Percentiles rank a stretch among this genome's conserved stretches.
These are phyloP conservation scores for Cydia fagiglandana DNA, from an alignment of 1,140 invertebrate species.

Conservation along the genomic window DNA sequence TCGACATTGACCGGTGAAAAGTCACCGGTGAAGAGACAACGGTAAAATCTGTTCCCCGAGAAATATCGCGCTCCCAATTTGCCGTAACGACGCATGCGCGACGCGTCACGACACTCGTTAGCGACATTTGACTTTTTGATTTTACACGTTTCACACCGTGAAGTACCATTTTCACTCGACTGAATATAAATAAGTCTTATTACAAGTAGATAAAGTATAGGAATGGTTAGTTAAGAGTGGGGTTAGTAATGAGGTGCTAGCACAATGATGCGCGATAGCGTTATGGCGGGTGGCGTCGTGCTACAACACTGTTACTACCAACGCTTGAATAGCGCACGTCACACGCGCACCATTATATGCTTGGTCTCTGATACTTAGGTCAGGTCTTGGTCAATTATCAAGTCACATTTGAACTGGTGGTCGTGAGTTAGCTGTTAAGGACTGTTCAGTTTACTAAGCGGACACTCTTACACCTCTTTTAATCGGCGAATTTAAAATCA, in stretches of 20 bases:
- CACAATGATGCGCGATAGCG: slow-evolving; percentile 6
- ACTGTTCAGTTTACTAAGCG: too few species aligned
- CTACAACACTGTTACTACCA: background rate
- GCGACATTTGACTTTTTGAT: slow-evolving; percentile 31
- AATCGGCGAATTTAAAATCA: too few species aligned
- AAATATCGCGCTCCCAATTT: slow-evolving; percentile 6
- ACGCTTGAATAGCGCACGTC: background rate
- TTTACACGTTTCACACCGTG: slow-evolving; percentile 27
- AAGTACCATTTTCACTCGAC: background rate
- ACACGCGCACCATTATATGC: background rate
- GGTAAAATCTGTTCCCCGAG: background rate
- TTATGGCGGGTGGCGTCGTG: slow-evolving; percentile 15
- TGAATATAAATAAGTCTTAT: background rate
- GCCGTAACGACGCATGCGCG: slow-evolving; percentile 20
- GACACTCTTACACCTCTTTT: too few species aligned
- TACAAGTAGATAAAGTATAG: background rate
- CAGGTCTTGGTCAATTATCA: background rate
- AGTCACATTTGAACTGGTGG: background rate
- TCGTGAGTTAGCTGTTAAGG: background rate
- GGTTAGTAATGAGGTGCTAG: slow-evolving; percentile 17
- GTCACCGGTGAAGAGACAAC: background rate
- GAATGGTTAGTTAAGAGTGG: background rate
- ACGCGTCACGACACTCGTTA: slow-evolving; percentile 28
- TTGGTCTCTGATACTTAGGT: background rate
- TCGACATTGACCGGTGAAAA: slow-evolving; percentile 1